Base-by-base conservation (phyloP, 2,113 vertebrate species). In the Platichthys stellatus region DNA sequence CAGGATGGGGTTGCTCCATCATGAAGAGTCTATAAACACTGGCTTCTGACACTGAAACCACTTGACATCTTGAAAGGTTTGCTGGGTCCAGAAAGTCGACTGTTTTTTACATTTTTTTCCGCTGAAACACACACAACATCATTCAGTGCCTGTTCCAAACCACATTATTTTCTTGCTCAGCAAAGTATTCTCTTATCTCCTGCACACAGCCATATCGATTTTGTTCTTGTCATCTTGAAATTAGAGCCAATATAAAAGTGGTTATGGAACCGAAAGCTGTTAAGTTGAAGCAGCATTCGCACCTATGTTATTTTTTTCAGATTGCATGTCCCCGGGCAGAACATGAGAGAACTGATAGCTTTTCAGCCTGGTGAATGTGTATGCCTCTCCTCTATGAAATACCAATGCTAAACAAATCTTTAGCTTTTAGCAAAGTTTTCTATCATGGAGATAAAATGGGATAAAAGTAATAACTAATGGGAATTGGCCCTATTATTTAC, bases 131-230 rank as follows among this genome's bases (percentile, higher is more conserved):
- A 31, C 49, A 38, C 53, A 28, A 35, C 59, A 69, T 56, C 57
- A 59, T 35, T 62, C 38, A 23, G 9, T 63, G 31, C 40, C 56
- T 8, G 21, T 43, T 61, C 2, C 14, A 23, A 23, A 54, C 68
- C 3, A 54, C 0, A 20, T 45, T 59, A 59, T 51, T 23, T 54
- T 26, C 63, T 73, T 20, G 21, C 57, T 76, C 72, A 74, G 72
- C 76, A 82, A 28, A 80, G 40, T 56, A 43, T 63, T n/a, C 17
- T 28, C 63, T 73, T 62, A 54, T 51, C 47, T 51, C 47, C 47
- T 15, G 47, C 47, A 51, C 47, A 20, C 47, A 18, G 47, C 17
- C 6, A 9, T 51, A 18, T 51, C 47, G 17, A 18, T 51, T 51
- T 18, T 51, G 47, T 51, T 51, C 47, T 18, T 51, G 47, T 51